These are phyloP conservation scores for Phaedon cochleariae DNA, from an alignment of 2,888 invertebrate genomes.

Conservation along the genomic window DNA sequence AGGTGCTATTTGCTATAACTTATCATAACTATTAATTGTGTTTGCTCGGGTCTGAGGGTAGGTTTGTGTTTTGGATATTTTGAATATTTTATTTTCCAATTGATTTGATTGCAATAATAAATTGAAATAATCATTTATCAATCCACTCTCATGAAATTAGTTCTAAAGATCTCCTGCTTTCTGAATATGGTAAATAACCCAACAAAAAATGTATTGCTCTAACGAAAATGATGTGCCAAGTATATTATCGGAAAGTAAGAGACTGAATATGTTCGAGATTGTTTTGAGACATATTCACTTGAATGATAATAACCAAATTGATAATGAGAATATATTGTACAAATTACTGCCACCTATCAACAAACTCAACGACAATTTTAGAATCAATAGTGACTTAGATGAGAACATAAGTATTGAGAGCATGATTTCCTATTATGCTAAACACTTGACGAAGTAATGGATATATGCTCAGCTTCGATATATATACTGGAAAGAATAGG, in stretches of 20 bases:
- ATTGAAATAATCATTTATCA: no score
- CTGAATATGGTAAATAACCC: conserved; percentile 36
- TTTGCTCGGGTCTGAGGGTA: no score
- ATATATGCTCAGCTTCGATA: background rate
- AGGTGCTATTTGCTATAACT: no score
- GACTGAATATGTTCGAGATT: conserved; percentile 31
- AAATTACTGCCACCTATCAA: no score
- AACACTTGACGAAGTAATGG: conserved; percentile 1
- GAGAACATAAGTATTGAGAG: background rate
- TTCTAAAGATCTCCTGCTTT: conserved; percentile 29
- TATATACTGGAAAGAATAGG: conserved; percentile 8
- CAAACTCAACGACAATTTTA: no score
- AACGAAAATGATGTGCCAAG: conserved; percentile 27
- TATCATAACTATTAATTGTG: no score
- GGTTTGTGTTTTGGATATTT: no score
- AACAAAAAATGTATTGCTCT: conserved; percentile 36
- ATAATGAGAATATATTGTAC: background rate
- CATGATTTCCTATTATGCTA: background rate
- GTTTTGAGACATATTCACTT: conserved; percentile 26
- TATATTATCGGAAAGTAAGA: conserved; percentile 28
- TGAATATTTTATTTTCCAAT: no score
- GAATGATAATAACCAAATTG: conserved; percentile 20
- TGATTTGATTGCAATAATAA: no score
- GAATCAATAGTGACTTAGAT: background rate
- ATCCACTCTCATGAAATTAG: no score